A percentile compares a stretch with the other conserved stretches of the same genome.
Evolutionary conservation across 2,888 invertebrate genomes (phyloP).

Genomic region (Lagria hirta): DNA sequence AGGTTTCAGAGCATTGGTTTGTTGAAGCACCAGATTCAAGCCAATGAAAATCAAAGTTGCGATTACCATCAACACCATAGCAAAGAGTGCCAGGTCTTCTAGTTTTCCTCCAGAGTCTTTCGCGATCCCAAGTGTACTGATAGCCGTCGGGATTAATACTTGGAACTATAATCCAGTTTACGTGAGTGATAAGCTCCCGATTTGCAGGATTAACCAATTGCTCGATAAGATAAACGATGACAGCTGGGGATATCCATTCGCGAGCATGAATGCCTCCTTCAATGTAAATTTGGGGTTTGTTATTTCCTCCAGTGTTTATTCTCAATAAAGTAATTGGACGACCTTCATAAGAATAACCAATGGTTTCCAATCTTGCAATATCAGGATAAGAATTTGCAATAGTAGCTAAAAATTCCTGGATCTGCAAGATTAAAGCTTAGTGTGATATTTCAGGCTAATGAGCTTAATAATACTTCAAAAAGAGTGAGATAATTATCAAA

Average conservation of each 20-base stretch:
- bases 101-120: too few relatives aligned
- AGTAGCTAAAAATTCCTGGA: conserved; percentile 52
- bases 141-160: conserved; percentile 75
- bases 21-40: conserved; percentile 52
- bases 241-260: conserved; percentile 72
- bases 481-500: conserved; percentile 25
- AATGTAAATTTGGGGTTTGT: conserved; percentile 61
- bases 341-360: conserved; percentile 63
- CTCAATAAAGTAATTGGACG: conserved; percentile 62
- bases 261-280: conserved; percentile 67
- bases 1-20: conserved; percentile 53
- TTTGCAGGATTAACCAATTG: conserved; percentile 63
- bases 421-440: too few relatives aligned
- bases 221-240: conserved; percentile 65
- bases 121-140: conserved; percentile 57
- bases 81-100: neutral
- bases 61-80: conserved; percentile 71
- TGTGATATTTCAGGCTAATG: too few relatives aligned
- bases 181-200: conserved; percentile 60
- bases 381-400: conserved; percentile 56
- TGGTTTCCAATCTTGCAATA: conserved; percentile 57
- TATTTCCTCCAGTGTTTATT: conserved; percentile 58
- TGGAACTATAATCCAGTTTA: conserved; percentile 69
- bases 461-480: too few relatives aligned
- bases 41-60: conserved; percentile 75